Base-by-base conservation (phyloP, 2,113 vertebrate genomes). In the Vombatus ursinus region DNA sequence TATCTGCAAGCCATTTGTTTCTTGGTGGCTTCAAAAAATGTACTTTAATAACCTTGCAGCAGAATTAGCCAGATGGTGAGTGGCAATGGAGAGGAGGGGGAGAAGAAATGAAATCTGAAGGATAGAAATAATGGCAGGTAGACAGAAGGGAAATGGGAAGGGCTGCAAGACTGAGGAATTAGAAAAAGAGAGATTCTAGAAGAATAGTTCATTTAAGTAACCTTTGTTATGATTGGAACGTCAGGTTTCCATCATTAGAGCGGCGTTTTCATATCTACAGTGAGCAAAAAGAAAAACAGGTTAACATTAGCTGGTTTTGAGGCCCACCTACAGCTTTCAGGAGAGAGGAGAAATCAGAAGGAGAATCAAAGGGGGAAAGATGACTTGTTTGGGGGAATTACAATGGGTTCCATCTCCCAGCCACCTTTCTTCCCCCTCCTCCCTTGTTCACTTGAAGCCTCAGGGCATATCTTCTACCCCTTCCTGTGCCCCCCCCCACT, bases 1-100 rank as follows among this genome's bases (percentile, higher is more conserved):
- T 24, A 52, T 96, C 89, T 96, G 0, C 11, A 95, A 93, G 3
- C 6, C 57, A 93, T 92, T 95, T 93, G 50, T 90, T 94, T 96
- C 92, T 95, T 92, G 93, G 91, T 90, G 89, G 57, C 47, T 93
- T 90, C 24, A 84, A 26, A 96, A 96, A 94, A 96, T 57, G 28
- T 92, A 23, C 14, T 93, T 94, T 95, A 16, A 77, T 93, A 93
- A 93, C 92, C 23, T 92, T 92, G n/a, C 51, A 95, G 47, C 68
- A 89, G 44, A 96, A 95, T 94, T 93, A 93, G 8, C 52, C 90
- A 96, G 5, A 44, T 11, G 23, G 51, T 90, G 68, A 48, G 26
- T 37, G 53, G 9, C 96, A 96, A 91, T 47, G 50, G 50, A 95
- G 61, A 92, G 10, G 37, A 54, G 2, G 26, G 90, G 93, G 54